Base-by-base conservation (phyloP, 1,140 invertebrate genomes). In the Hestina assimilis region DNA sequence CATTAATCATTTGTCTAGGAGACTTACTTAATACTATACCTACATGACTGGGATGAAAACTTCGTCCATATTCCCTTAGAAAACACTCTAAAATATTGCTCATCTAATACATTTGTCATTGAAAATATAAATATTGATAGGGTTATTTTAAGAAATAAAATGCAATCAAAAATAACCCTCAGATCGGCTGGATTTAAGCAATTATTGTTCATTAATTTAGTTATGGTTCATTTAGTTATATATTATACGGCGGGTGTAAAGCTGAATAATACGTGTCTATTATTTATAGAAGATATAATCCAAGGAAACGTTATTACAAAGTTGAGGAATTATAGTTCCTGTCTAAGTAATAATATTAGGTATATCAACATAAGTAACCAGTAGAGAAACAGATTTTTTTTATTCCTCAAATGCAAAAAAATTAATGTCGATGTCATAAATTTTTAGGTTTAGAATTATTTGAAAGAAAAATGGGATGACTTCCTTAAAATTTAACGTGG, bases 111-210 rank as follows among this genome's bases (percentile, higher is more conserved):
- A n/a, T n/a, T n/a, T n/a, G n/a, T n/a, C n/a, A n/a, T n/a, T n/a
- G n/a, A n/a, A n/a, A n/a, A n/a, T n/a, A n/a, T n/a, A n/a, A n/a
- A n/a, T n/a, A n/a, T n/a, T n/a, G n/a, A n/a, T n/a, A n/a, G n/a
- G n/a, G n/a, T n/a, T n/a, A n/a, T n/a, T n/a, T n/a, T n/a, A n/a
- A n/a, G n/a, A n/a, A n/a, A 28, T 33, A 7, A 46, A 28, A 19
- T 51, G 55, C 55, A 58, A 47, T 58, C 21, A 46, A 41, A 51
- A 58, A 51, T 29, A 40, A 28, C 54, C 24, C 26, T 19, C 2
- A 26, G 23, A 23, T 51, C 12, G 29, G 55, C 55, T 51, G 55
- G 40, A 58, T 51, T 58, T 58, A 52, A 59, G 45, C 41, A 38
- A 9, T n/a, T n/a, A n/a, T n/a, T n/a, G n/a, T n/a, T n/a, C 9